Evolutionary conservation across 2,888 invertebrate species (phyloP), one percentile per base, ranked within the genome.

Genomic region (Pristionchus exspectatus): DNA sequence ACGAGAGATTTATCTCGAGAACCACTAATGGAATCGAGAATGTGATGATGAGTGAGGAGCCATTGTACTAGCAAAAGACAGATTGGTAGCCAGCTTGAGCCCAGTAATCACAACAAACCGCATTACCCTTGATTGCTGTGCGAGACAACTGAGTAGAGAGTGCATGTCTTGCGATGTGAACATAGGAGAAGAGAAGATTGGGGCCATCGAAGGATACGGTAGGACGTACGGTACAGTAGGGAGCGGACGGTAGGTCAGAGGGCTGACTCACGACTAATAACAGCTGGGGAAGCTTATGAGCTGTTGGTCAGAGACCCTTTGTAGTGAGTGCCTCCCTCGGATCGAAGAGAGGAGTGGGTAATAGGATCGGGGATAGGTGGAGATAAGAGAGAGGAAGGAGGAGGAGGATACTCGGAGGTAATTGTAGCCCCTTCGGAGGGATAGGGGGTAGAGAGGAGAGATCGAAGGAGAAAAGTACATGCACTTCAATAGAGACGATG

Each of bases 131-230:
- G 33, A 30, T 54, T 81, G 44, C n/a, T 72, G 63, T 9, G 38
- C 81, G 27, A 89, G 89, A 59, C 44, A 89, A 63, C 50, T 50
- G 38, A 89, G 89, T 18, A 89, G 83, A 10, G 44, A 50, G 38
- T 83, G 33, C 89, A 89, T 89, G 63, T 89, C 89, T 14, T 44
- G 54, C 14, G 89, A 89, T 50, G 89, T 89, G 89, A 89, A 89
- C 89, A 89, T 89, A 21, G 89, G 83, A 38, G 83, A 54, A 14
- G 81, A 30, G 59, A 81, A 66, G 63, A 83, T 83, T 21, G 83
- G 89, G n/a, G 89, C 30, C 89, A 89, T 89, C n/a, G 56, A 74
- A 66, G 72, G 33, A 56, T n/a, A 88, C 44, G 88, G 27, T 27
- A 30, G 77, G 21, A 12, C 33, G 66, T 54, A 38, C 30, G 33